Percentiles rank a stretch among this genome's conserved stretches.
Evolutionary conservation across 1,140 invertebrate species (phyloP).

Genomic region (Eriosoma lanigerum): DNA sequence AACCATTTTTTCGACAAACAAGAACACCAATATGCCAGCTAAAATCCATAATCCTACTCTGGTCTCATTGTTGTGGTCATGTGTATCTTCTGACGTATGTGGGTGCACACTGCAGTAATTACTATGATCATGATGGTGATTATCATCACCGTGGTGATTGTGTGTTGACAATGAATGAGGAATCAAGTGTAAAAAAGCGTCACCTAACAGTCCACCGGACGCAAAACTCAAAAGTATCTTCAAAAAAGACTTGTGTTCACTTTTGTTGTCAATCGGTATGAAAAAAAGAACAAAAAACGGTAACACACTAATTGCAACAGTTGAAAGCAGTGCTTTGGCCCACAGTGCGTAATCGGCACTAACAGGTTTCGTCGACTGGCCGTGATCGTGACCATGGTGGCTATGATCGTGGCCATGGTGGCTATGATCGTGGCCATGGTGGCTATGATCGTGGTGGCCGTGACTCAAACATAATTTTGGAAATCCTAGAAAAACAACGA

Average conservation of each 20-base stretch:
- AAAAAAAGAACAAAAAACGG: slow-evolving; percentile 93
- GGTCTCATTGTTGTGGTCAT: slow-evolving; percentile 73
- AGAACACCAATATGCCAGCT: slow-evolving; percentile 86
- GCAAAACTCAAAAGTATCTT: slow-evolving; percentile 92
- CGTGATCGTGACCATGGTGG: slow-evolving; percentile 58
- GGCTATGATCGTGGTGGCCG: slow-evolving; percentile 52
- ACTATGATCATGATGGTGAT: slow-evolving; percentile 62
- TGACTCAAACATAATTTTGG: slow-evolving; percentile 59
- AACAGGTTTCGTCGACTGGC: slow-evolving; percentile 61
- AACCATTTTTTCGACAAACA: slow-evolving; percentile 91
- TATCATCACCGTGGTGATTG: slow-evolving; percentile 62
- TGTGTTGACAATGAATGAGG: slow-evolving; percentile 84
- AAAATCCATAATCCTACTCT: slow-evolving; percentile 86
- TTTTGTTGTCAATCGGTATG: slow-evolving; percentile 87
- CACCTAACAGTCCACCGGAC: slow-evolving; percentile 90
- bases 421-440: slow-evolving; percentile 56
- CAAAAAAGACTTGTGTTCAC: slow-evolving; percentile 78
- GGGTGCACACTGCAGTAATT: slow-evolving; percentile 60
- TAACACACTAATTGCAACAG: slow-evolving; percentile 87
- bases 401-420: slow-evolving; percentile 56
- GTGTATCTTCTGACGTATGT: slow-evolving; percentile 57
- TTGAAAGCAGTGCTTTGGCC: slow-evolving; percentile 83
- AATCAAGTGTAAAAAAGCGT: slow-evolving; percentile 95
- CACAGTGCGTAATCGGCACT: slow-evolving; percentile 75
- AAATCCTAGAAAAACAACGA: slow-evolving; percentile 60